Evolutionary conservation across 1,140 invertebrate genomes (phyloP).

Genomic region (Microplitis demolitor): DNA sequence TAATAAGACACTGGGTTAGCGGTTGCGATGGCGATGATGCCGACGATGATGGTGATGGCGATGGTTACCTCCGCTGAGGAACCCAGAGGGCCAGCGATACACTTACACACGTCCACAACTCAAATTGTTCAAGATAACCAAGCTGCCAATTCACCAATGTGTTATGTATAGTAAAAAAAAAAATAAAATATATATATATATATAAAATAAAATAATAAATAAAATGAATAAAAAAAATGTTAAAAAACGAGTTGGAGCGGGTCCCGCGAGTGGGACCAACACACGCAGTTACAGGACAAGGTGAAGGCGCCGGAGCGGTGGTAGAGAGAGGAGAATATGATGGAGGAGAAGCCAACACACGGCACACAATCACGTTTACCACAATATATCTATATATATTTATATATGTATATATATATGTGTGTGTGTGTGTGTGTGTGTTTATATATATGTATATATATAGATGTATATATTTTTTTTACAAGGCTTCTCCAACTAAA

Average conservation of each 20-base stretch:
- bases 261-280: slow-evolving; percentile 1
- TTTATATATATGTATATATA: no score
- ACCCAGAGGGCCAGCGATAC: not conserved
- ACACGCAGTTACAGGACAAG: slow-evolving; percentile 4
- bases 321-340: not conserved
- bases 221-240: not conserved
- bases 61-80: not conserved
- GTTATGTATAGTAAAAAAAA: not conserved
- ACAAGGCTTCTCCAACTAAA: no score
- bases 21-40: not conserved
- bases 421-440: no score
- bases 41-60: no score
- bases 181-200: no score
- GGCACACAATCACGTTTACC: not conserved
- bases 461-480: no score
- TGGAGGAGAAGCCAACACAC: slow-evolving; percentile 3
- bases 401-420: not conserved
- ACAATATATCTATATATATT: not conserved
- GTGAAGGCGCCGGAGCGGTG: slow-evolving; percentile 10
- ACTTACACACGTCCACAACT: not conserved
- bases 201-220: not conserved
- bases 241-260: not conserved
- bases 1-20: not conserved
- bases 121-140: not conserved
- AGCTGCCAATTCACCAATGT: not conserved